Base-by-base conservation (phyloP, 2,113 vertebrate species). In the Triplophysa tibetana region DNA sequence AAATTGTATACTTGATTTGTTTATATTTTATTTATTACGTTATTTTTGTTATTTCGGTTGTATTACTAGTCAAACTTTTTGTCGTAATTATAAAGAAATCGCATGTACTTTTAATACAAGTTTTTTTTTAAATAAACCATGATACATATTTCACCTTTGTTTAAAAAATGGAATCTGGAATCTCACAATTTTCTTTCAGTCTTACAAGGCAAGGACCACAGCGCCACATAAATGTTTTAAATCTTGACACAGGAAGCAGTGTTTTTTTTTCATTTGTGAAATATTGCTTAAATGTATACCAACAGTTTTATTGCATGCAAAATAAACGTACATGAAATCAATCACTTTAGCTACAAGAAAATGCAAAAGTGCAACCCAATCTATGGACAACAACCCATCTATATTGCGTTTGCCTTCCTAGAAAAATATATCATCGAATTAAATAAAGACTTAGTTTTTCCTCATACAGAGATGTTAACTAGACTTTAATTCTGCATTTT, bases 401-500 rank as follows among this genome's bases (percentile, higher is more conserved):
- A 56, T 70, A 62, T 66, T 61, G 26, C 16, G 67, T 66, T 77
- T 33, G 26, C 13, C 58, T 77, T 79, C 58, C 77, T 82, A 75
- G 41, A 45, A 48, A 81, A 78, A 79, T 58, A 56, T 83, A 13
- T 84, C 45, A 83, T 77, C 75, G 60, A 48, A 19, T 84, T 72
- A 70, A 73, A 84, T 62, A 63, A 54, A 76, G 66, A 24, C 72
- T 29, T 58, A 61, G 21, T 60, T 70, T 38, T 19, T 29, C 29
- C 29, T 29, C 26, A 19, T 50, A 64, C 62, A 33, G 66, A 43
- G 11, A 11, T 24, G 43, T 54, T 29, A 24, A 21, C 11, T 56
- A 19, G 67, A 77, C 52, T 80, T 70, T 68, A 70, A 54, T 43
- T 23, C 50, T 60, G 64, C 58, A 56, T 70, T 70, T 77, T 69